Conservation (phyloP, 2,888 invertebrate genomes). For the Ypsolopha scabrella region DNA sequence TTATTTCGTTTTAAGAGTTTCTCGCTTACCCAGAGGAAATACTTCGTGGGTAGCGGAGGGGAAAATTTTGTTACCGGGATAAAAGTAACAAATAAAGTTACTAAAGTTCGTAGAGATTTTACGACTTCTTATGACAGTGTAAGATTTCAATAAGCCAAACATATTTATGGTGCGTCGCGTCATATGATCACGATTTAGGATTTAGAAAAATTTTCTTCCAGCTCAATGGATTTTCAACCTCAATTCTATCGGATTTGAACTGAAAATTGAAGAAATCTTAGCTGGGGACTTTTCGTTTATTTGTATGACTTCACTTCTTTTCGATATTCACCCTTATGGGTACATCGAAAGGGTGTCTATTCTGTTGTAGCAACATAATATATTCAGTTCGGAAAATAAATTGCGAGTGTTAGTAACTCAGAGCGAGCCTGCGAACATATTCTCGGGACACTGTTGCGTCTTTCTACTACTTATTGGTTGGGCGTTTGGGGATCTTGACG, state of each 20-base stretch:
- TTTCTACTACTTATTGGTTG: constrained; percentile 54
- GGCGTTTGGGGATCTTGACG: constrained; percentile 32
- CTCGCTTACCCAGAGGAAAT: not conserved
- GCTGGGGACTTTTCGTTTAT: constrained; percentile 39
- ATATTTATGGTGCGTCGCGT: constrained; percentile 53
- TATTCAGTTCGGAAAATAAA: constrained; percentile 70
- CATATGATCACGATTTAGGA: constrained; percentile 57
- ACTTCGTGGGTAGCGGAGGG: not conserved
- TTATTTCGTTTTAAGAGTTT: too few species aligned
- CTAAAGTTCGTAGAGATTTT: constrained; percentile 39
- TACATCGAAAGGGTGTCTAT: constrained; percentile 37
- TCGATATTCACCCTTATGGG: constrained; percentile 40
- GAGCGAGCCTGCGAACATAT: constrained; percentile 68
- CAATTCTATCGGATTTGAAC: constrained; percentile 23
- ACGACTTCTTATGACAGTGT: constrained; percentile 53
- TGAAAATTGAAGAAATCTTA: constrained; percentile 27
- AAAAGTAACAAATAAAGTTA: constrained; percentile 38
- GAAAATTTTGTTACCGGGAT: constrained; percentile 14
- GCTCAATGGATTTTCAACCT: constrained; percentile 25
- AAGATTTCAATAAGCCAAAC: constrained; percentile 59
- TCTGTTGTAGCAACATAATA: constrained; percentile 45
- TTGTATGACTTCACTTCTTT: constrained; percentile 35
- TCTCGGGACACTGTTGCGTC: constrained; percentile 65
- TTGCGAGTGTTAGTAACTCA: constrained; percentile 68
- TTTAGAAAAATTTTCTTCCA: constrained; percentile 38